Evolutionary conservation across 2,888 invertebrate genomes (phyloP).

Genomic region (Andrena bicolor): DNA sequence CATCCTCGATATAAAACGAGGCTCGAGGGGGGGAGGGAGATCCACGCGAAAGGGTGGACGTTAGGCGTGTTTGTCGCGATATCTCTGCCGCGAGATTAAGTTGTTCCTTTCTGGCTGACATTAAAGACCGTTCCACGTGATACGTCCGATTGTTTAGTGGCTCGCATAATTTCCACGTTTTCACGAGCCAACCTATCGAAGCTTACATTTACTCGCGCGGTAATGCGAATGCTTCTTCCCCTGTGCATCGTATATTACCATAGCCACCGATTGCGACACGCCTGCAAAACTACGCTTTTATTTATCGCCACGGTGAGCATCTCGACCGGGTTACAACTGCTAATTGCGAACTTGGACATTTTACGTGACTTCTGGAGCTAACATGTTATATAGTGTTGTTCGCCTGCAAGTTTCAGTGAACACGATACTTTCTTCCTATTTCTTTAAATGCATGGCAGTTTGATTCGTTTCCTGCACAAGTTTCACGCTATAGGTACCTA

Average conservation of each 20-base stretch:
- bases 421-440: no score
- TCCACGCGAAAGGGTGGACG: constrained; percentile 20
- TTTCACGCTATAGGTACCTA: no score
- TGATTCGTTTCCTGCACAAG: no score
- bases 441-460: no score
- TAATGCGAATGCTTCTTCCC: constrained; percentile 8
- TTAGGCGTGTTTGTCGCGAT: constrained; percentile 40
- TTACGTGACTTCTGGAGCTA: constrained; percentile 4
- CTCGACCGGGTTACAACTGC: constrained; percentile 9
- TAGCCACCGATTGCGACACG: neutral
- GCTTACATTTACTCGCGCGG: constrained; percentile 45
- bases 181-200: constrained; percentile 58
- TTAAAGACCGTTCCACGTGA: constrained; percentile 58
- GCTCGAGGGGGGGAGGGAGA: constrained; percentile 25
- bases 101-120: constrained; percentile 63
- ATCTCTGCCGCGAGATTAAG: constrained; percentile 65
- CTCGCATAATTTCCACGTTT: constrained; percentile 60
- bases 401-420: no score
- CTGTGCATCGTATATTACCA: neutral
- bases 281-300: constrained; percentile 24
- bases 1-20: constrained; percentile 55
- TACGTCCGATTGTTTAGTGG: constrained; percentile 67
- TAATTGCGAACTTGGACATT: constrained; percentile 30
- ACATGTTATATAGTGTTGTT: no score
- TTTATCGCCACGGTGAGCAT: constrained; percentile 28